Evolutionary conservation across 1,140 invertebrate species (phyloP), one percentile per base, ranked within the genome.

Genomic region (Steinernema khuongi): DNA sequence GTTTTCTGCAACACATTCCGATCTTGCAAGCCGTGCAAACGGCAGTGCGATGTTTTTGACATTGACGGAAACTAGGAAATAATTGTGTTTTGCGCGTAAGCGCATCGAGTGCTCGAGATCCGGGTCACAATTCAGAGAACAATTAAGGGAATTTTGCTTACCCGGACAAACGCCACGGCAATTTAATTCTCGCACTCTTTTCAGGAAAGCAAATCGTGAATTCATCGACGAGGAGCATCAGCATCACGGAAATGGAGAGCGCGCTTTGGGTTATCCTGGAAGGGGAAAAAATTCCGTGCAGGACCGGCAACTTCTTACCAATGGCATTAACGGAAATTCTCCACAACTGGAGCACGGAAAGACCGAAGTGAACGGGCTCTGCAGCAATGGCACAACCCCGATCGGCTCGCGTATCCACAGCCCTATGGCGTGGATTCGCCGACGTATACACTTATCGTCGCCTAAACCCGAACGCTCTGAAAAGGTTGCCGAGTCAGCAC

Each of bases 191-290:
- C n/a, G n/a, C n/a, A n/a, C 36, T n/a, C 36, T 41, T 41, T 60
- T 11, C 19, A 60, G 50, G 26, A 69, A 69, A 22, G 68, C 68
- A 22, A 69, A 69, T 22, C 68, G 68, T 30, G 68, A 69, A 30
- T 69, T 50, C n/a, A 32, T 69, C 68, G 68, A 69, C 50, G 50
- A 60, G 26, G 50, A 60, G 26, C 50, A 60, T 26, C 50, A 60
- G 19, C 50, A 60, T 26, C 50, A 60, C 14, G 50, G 4, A 7
- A 60, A 60, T 22, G 50, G 50, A 14, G 50, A 60, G 7, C 11
- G 50, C 14, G 2, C 50, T 7, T 17, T 22, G 11, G 26, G 11
- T 22, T 60, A 60, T 22, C 14, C 50, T 26, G 50, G 50, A 11
- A 11, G 50, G 4, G 50, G 50, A 17, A 60, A 60, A 22, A 60